Evolutionary conservation across 2,888 invertebrate species (phyloP).

Genomic region (Halictus quadricinctus): DNA sequence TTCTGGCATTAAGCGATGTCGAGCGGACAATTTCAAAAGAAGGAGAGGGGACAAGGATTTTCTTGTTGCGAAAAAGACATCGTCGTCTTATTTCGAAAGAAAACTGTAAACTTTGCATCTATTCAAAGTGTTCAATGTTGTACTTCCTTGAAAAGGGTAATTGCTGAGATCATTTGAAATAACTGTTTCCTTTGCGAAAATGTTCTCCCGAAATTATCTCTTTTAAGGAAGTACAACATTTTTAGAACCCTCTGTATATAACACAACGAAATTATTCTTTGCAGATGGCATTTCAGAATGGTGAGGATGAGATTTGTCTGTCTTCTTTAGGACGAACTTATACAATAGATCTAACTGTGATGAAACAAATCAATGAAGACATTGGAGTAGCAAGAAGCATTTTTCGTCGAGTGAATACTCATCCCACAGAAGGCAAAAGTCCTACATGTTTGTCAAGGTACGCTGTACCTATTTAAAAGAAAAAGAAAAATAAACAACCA

Average conservation of each 20-base stretch:
- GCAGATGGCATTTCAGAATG: slow-evolving; percentile 93
- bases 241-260: not conserved
- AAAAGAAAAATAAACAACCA: not conserved
- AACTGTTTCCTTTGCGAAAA: too few relatives aligned
- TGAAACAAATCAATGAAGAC: slow-evolving; percentile 99
- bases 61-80: too few relatives aligned
- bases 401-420: slow-evolving; percentile 90
- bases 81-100: too few relatives aligned
- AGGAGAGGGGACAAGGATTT: too few relatives aligned
- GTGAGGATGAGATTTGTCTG: slow-evolving; percentile 97
- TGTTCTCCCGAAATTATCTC: too few relatives aligned
- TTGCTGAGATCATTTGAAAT: too few relatives aligned
- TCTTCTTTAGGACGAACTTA: slow-evolving; percentile 96
- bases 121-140: too few relatives aligned
- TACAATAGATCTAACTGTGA: slow-evolving; percentile 97
- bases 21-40: too few relatives aligned
- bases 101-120: too few relatives aligned
- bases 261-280: slow-evolving; percentile 31
- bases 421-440: slow-evolving; percentile 83
- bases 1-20: too few relatives aligned
- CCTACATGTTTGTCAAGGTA: slow-evolving; percentile 80
- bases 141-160: too few relatives aligned
- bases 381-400: slow-evolving; percentile 97
- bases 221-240: not conserved
- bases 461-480: not conserved